These are phyloP conservation scores for Pagetopsis macropterus DNA, from an alignment of 2,797 vertebrate species.

Conservation along the genomic window DNA sequence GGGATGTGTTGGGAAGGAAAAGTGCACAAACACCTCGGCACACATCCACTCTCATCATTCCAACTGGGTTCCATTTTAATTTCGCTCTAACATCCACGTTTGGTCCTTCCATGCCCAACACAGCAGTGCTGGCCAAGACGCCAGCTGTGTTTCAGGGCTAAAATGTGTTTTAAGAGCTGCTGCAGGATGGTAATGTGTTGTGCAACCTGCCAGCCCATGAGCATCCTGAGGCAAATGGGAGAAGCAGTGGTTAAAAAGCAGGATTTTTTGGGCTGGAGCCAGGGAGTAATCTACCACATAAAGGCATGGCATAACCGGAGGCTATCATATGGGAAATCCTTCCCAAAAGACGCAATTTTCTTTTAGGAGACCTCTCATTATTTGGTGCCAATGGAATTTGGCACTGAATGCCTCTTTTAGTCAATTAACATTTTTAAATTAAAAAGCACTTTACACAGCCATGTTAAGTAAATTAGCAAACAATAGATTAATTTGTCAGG, in stretches of 20 bases:
- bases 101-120: slow-evolving; percentile 59
- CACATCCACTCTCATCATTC: slow-evolving; percentile 70
- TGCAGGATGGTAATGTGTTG: slow-evolving; percentile 83
- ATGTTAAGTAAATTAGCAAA: slow-evolving; percentile 78
- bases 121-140: slow-evolving; percentile 76
- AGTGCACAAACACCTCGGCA: slow-evolving; percentile 41
- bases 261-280: slow-evolving; percentile 80
- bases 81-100: slow-evolving; percentile 64
- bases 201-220: slow-evolving; percentile 83
- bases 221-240: slow-evolving; percentile 83
- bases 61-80: slow-evolving; percentile 74
- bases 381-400: slow-evolving; percentile 73
- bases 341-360: slow-evolving; percentile 68
- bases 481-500: slow-evolving; percentile 60
- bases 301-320: slow-evolving; percentile 73
- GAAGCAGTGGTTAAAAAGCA: slow-evolving; percentile 87
- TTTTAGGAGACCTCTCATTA: slow-evolving; percentile 65
- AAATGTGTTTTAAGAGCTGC: slow-evolving; percentile 86
- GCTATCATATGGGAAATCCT: slow-evolving; percentile 73
- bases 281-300: slow-evolving; percentile 83
- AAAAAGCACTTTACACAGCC: slow-evolving; percentile 73
- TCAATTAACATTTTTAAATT: slow-evolving; percentile 80
- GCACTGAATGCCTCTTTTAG: slow-evolving; percentile 71
- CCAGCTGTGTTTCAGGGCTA: slow-evolving; percentile 84
- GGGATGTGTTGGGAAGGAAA: slow-evolving; percentile 49